Evolutionary conservation across 2,797 vertebrate genomes (phyloP).

Genomic region (Bovichtus diacanthus): DNA sequence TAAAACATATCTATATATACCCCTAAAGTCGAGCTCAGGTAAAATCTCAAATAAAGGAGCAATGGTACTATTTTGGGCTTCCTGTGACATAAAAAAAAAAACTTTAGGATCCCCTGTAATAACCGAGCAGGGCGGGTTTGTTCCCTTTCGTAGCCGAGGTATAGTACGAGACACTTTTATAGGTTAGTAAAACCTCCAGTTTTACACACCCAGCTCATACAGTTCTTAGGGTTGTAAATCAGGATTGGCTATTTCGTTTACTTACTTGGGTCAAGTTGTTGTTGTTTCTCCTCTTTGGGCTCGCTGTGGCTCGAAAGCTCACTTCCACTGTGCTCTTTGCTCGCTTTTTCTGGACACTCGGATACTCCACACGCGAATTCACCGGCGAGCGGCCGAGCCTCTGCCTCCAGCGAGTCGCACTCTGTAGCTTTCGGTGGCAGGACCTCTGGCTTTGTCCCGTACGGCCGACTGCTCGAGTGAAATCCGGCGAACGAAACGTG

Average conservation of each 20-base stretch:
- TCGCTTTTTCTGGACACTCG: constrained; percentile 83
- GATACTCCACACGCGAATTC: constrained; percentile 88
- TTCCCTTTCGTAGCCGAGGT: constrained; percentile 84
- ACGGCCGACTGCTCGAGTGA: constrained; percentile 86
- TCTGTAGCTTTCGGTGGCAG: constrained; percentile 77
- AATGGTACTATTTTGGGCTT: constrained; percentile 35
- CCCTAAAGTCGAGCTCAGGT: not conserved
- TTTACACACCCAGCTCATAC: constrained; percentile 96
- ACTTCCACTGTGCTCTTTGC: constrained; percentile 88
- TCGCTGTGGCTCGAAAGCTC: constrained; percentile 91
- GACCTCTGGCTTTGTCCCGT: constrained; percentile 91
- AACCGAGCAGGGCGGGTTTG: constrained; percentile 87
- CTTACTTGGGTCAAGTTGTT: constrained; percentile 99
- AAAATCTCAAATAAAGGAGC: constrained; percentile 13
- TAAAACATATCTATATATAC: not conserved
- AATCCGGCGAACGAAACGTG: constrained; percentile 89
- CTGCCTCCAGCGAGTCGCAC: constrained; percentile 85
- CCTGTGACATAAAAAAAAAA: constrained; percentile 53
- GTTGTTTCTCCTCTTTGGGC: constrained; percentile 95
- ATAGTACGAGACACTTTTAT: constrained; percentile 98
- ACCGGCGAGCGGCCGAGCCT: constrained; percentile 83
- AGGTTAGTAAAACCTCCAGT: constrained; percentile 99
- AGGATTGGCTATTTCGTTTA: constrained; percentile 90
- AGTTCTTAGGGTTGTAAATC: constrained; percentile 96
- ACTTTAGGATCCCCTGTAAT: constrained; percentile 59